These are phyloP conservation scores for Spea multiplicata DNA, from an alignment of 2,113 vertebrate species.

Conservation along the genomic window DNA sequence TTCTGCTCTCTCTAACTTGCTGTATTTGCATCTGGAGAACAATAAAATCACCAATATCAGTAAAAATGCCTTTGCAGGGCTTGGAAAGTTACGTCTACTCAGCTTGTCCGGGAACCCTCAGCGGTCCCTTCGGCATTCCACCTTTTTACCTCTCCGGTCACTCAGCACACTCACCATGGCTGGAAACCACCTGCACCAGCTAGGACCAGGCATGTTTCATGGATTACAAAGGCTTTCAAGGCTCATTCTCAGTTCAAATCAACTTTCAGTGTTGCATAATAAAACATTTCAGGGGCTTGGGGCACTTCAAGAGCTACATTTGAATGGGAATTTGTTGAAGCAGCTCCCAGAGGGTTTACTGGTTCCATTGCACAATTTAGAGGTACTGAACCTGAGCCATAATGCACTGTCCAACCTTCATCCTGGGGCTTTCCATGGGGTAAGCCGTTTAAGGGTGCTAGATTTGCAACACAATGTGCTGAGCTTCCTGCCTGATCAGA, in stretches of 20 bases:
- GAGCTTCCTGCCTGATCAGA: slow-evolving; percentile 73
- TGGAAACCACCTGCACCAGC: slow-evolving; percentile 78
- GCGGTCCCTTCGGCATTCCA: slow-evolving; percentile 69
- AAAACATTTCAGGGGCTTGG: slow-evolving; percentile 77
- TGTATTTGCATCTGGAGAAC: slow-evolving; percentile 87
- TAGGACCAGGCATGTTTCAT: slow-evolving; percentile 78
- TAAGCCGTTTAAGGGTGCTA: slow-evolving; percentile 74
- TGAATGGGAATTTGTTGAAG: slow-evolving; percentile 82
- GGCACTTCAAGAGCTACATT: slow-evolving; percentile 75
- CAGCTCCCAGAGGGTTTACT: slow-evolving; percentile 76
- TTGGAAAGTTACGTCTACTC: slow-evolving; percentile 84
- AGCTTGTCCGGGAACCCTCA: slow-evolving; percentile 87
- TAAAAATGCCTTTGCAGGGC: slow-evolving; percentile 75
- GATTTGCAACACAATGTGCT: slow-evolving; percentile 84
- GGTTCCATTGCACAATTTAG: slow-evolving; percentile 77
- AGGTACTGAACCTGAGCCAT: slow-evolving; percentile 82
- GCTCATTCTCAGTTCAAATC: slow-evolving; percentile 82
- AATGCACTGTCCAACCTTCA: slow-evolving; percentile 76
- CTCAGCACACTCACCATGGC: slow-evolving; percentile 83
- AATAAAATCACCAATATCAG: slow-evolving; percentile 86
- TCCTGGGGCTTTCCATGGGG: slow-evolving; percentile 67
- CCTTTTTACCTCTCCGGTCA: slow-evolving; percentile 76
- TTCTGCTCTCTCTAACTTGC: slow-evolving; percentile 73
- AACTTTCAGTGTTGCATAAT: slow-evolving; percentile 70
- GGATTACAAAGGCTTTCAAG: slow-evolving; percentile 76